These are phyloP conservation scores for Dreissena polymorpha DNA, from an alignment of 1,140 invertebrate species.

Conservation along the genomic window DNA sequence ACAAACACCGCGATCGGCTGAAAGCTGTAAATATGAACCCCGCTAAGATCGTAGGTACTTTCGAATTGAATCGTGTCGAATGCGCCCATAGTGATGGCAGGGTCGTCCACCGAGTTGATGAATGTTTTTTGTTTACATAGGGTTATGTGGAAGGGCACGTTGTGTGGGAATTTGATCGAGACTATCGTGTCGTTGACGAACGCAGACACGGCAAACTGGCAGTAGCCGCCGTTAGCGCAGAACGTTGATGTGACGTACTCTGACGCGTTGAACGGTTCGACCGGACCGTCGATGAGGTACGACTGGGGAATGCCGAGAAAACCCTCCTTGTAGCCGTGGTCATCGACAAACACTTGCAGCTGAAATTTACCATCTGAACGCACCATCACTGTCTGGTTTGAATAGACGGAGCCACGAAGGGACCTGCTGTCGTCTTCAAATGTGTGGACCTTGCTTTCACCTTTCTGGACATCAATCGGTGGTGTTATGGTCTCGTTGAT, in stretches of 20 bases:
- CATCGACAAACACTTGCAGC: constrained; percentile 24
- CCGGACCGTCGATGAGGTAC: not conserved
- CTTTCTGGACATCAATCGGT: too few relatives aligned
- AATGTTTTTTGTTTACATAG: constrained; percentile 7
- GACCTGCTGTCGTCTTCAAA: not conserved
- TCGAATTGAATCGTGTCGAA: constrained; percentile 38
- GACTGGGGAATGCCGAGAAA: constrained; percentile 25
- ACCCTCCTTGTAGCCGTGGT: constrained; percentile 26
- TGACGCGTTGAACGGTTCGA: not conserved
- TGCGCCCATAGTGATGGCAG: not conserved
- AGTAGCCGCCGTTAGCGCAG: constrained; percentile 37
- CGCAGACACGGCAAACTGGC: constrained; percentile 41
- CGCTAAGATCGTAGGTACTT: constrained; percentile 32
- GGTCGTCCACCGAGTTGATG: not conserved
- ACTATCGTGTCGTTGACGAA: constrained; percentile 18
- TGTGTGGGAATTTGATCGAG: constrained; percentile 1
- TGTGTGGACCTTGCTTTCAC: not conserved
- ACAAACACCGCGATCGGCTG: constrained; percentile 38
- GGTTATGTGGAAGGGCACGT: constrained; percentile 7
- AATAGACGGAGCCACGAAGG: constrained; percentile 27
- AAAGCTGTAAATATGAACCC: constrained; percentile 44
- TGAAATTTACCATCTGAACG: not conserved
- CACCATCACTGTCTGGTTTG: constrained; percentile 34
- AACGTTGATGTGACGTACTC: constrained; percentile 26
- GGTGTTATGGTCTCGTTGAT: too few relatives aligned